Evolutionary conservation across 1,140 invertebrate genomes (phyloP).

Genomic region (Diploscapter pachys): DNA sequence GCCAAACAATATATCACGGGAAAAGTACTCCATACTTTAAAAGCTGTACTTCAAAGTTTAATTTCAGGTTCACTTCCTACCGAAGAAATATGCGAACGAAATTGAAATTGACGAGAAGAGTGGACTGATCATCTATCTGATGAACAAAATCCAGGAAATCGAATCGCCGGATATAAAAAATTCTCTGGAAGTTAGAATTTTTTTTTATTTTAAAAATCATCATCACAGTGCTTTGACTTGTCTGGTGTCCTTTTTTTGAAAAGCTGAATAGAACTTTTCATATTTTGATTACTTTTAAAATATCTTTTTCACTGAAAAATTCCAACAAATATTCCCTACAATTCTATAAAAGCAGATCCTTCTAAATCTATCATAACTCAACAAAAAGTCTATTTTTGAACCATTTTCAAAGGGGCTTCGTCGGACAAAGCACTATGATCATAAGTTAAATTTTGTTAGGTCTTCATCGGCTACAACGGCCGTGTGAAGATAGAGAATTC

Average conservation of each 20-base stretch:
- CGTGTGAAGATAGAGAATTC: slow-evolving; percentile 47
- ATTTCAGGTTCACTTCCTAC: slow-evolving; percentile 26
- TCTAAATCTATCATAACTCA: no score
- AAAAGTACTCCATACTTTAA: background rate
- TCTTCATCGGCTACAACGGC: slow-evolving; percentile 54
- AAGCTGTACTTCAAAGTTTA: no score
- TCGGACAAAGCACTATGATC: no score
- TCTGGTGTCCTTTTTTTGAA: no score
- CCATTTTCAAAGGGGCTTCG: no score
- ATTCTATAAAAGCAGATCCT: slow-evolving; percentile 21
- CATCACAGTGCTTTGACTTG: no score
- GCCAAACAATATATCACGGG: slow-evolving; percentile 20
- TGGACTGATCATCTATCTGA: slow-evolving; percentile 30
- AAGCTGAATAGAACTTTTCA: no score
- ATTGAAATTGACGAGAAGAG: slow-evolving; percentile 27
- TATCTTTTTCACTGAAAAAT: no score
- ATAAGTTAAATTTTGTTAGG: slow-evolving; percentile 19
- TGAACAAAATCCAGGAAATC: slow-evolving; percentile 32
- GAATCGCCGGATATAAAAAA: slow-evolving; percentile 27
- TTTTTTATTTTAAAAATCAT: background rate
- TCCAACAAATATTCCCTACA: background rate
- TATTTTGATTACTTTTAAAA: no score
- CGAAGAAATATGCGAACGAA: slow-evolving; percentile 19
- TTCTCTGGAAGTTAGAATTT: slow-evolving; percentile 14
- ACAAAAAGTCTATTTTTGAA: no score